Conservation (phyloP, 2,888 invertebrate species). For the Biston stratarius region DNA sequence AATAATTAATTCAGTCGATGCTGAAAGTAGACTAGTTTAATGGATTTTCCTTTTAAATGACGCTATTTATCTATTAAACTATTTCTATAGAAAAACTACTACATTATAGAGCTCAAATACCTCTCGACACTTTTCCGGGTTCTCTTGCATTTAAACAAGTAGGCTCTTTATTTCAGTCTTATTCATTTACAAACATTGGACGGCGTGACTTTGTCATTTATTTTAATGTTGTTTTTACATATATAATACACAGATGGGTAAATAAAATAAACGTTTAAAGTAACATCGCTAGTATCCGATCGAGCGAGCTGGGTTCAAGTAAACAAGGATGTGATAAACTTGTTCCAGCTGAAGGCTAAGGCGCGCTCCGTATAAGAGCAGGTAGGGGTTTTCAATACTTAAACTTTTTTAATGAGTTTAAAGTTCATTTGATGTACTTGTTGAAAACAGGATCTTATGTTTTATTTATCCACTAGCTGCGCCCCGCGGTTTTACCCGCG, state of each 20-base stretch:
- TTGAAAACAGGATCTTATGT: neutral
- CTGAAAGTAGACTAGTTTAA: too few species aligned
- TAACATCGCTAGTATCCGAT: slow-evolving; percentile 13
- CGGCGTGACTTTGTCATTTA: slow-evolving; percentile 3
- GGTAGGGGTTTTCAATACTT: neutral
- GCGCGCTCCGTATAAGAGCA: slow-evolving; percentile 16
- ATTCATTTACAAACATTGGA: slow-evolving; percentile 15
- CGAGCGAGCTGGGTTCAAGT: slow-evolving; percentile 29
- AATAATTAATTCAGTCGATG: too few species aligned
- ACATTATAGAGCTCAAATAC: too few species aligned
- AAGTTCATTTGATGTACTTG: slow-evolving; percentile 9
- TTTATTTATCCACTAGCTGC: neutral
- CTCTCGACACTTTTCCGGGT: neutral
- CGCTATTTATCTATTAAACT: too few species aligned
- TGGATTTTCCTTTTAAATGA: too few species aligned
- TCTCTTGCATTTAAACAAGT: neutral
- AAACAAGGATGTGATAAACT: slow-evolving; percentile 50
- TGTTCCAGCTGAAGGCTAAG: slow-evolving; percentile 48
- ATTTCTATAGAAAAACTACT: too few species aligned
- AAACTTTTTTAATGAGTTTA: slow-evolving; percentile 8
- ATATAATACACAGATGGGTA: neutral
- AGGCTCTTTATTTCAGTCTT: too few species aligned
- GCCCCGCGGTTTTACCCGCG: too few species aligned
- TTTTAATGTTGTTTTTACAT: slow-evolving; percentile 9
- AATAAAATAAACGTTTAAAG: slow-evolving; percentile 5